A percentile compares a stretch with the other conserved stretches of the same genome.
phyloP scores from a whole-genome alignment of 2,888 invertebrate genomes.

The Melikaiella ostensackeni region DNA sequence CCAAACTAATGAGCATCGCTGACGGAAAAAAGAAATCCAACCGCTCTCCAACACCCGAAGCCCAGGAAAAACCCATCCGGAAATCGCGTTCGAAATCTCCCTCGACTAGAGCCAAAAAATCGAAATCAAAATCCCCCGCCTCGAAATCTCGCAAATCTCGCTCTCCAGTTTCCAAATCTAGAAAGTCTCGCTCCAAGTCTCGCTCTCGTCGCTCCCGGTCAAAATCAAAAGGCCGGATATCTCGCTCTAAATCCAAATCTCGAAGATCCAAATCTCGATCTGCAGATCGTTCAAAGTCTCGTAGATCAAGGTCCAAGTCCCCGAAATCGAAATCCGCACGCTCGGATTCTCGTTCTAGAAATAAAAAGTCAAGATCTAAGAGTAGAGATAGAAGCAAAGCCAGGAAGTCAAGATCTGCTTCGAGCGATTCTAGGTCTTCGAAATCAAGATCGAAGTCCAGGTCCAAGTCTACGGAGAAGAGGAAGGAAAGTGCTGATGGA shows the following conservation, averaged over 20 bases:
- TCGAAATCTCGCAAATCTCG: slow-evolving; percentile 64
- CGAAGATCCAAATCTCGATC: slow-evolving; percentile 62
- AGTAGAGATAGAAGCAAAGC: slow-evolving; percentile 73
- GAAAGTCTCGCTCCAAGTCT: slow-evolving; percentile 65
- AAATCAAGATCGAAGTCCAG: slow-evolving; percentile 68
- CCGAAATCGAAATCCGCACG: slow-evolving; percentile 70
- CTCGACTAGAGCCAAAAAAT: slow-evolving; percentile 66
- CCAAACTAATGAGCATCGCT: slow-evolving; percentile 82
- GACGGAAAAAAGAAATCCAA: slow-evolving; percentile 78
- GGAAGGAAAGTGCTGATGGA: slow-evolving; percentile 64
- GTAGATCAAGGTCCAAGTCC: slow-evolving; percentile 68
- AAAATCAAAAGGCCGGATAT: slow-evolving; percentile 32
- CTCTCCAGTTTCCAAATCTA: slow-evolving; percentile 61
- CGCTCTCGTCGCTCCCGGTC: slow-evolving; percentile 52
- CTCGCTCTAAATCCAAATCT: slow-evolving; percentile 39
- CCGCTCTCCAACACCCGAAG: slow-evolving; percentile 70
- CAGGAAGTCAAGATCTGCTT: slow-evolving; percentile 74
- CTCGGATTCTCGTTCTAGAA: slow-evolving; percentile 69
- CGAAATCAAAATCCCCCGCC: slow-evolving; percentile 69
- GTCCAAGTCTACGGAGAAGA: slow-evolving; percentile 71
- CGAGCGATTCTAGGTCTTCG: slow-evolving; percentile 70
- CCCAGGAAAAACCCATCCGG: slow-evolving; percentile 59
- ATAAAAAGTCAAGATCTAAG: slow-evolving; percentile 72
- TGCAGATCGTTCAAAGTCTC: slow-evolving; percentile 65
- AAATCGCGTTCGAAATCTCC: slow-evolving; percentile 72